Evolutionary conservation across 2,888 invertebrate species (phyloP), one percentile per base, ranked within the genome.

Genomic region (Lasius fuliginosus): DNA sequence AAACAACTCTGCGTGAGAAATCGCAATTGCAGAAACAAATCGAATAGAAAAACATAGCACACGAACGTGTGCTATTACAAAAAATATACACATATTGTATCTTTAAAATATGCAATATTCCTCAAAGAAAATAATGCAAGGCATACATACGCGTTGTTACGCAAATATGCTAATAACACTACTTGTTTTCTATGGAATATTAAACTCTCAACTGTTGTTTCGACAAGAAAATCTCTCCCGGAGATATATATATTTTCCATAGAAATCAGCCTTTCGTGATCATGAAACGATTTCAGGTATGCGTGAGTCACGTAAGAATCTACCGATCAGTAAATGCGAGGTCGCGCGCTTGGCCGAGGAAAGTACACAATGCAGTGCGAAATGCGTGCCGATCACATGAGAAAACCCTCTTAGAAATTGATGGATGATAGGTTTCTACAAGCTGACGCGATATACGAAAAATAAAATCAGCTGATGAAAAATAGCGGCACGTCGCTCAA

Each of bases 351-450:
- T 15, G 30, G 4, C 11, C 53, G 23, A 84, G 53, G 64, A 67
- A 64, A 67, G 40, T 15, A 46, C 86, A 60, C 33, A 64, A 73
- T n/a, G 30, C 12, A 49, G 27, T 58, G 46, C 30, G 33, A 67
- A 68, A 67, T 27, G 71, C 42, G 6, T 68, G 76, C 27, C 27
- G 67, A 69, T 81, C 69, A 53, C 83, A 71, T 60, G 86, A 88
- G 81, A 86, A 90, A 89, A 86, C 85, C 86, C 85, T 81, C 65
- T 42, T 65, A 23, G 85, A 76, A 86, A 88, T 88, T 88, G 85
- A 87, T 90, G 8, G 89, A 93, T 91, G 91, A 92, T 91, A 88
- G 90, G 91, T 86, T 69, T 9, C 36, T 40, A 85, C 81, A 86
- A 85, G 84, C 86, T 85, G 86, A 87, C 87, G 88, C 87, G 88